A percentile compares a stretch with the other conserved stretches of the same genome.
phyloP scores from a whole-genome alignment of 2,888 invertebrate species.

The Rapana venosa region DNA sequence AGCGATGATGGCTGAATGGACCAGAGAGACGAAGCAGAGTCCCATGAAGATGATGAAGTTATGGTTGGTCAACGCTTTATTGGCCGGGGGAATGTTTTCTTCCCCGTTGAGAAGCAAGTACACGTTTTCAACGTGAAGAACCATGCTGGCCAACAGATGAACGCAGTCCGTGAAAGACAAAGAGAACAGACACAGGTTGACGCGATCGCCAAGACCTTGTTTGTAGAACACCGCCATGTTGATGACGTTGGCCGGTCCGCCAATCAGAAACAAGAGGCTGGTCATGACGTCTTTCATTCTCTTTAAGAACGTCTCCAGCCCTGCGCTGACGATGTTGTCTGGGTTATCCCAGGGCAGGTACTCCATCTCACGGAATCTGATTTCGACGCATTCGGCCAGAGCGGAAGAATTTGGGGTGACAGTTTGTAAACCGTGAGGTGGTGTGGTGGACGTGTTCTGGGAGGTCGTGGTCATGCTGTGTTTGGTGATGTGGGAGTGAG shows the following conservation, averaged over 20 bases:
- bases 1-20: slow-evolving; percentile 8
- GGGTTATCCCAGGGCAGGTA: neutral
- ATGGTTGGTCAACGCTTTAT: neutral
- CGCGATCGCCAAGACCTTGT: neutral
- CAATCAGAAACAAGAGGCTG: neutral
- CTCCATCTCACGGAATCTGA: slow-evolving; percentile 14
- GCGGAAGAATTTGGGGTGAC: neutral
- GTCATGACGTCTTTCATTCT: neutral
- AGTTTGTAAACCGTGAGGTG: neutral
- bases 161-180: neutral
- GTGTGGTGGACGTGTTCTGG: no score
- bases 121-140: neutral
- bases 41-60: neutral
- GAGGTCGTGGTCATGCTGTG: no score
- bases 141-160: neutral
- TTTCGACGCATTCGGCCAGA: neutral
- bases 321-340: neutral
- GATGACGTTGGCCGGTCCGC: neutral
- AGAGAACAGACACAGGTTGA: slow-evolving; percentile 13
- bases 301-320: neutral
- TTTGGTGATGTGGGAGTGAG: no score
- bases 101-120: neutral
- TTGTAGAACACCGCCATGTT: slow-evolving; percentile 18
- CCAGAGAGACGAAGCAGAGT: neutral
- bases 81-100: neutral